Evolutionary conservation across 2,113 vertebrate genomes (phyloP), one percentile per base, ranked within the genome.

Genomic region (Erythrolamprus reginae): DNA sequence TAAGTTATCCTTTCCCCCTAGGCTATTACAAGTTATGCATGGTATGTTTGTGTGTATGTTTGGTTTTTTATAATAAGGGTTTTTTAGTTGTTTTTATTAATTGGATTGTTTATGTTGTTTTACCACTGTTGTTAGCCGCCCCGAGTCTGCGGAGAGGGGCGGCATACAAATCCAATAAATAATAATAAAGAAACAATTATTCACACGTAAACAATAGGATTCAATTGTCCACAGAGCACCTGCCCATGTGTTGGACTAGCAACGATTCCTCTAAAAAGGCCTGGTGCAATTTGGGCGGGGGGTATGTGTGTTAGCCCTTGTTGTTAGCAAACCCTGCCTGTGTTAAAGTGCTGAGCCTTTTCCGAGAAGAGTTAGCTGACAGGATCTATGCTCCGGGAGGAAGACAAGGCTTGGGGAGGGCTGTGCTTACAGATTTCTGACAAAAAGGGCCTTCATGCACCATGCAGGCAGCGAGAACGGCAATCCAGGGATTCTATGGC

Each of bases 401-500:
- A 56, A 90, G 56, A 83, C 5, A 45, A 38, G 56, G 33, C 70
- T 77, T 42, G 33, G 70, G 82, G 47, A 58, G n/a, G 48, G 84
- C 70, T 28, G 28, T 21, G 15, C n/a, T 58, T 13, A 88, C 65
- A 48, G 65, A 48, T 86, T 10, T 6, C 91, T 52, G 38, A 90
- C 85, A 90, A 61, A 84, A 88, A 61, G 47, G 13, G 84, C 55
- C 91, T 88, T 92, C 85, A 88, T 84, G 23, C 38, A 23, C 53
- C 33, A 53, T 51, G 84, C 82, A 82, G 84, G 91, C 70, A 83
- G 92, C 10, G 77, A 89, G 83, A 86, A 23, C 65, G 89, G 23
- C 65, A 89, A 65, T 87, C 77, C 87, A 55, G 87, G 17, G 91
- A 48, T 82, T 90, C 87, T 21, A 10, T 61, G 58, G 87, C 91